These are phyloP conservation scores for Venustoraphidia nigricollis DNA, from an alignment of 2,888 invertebrate species.

Conservation along the genomic window DNA sequence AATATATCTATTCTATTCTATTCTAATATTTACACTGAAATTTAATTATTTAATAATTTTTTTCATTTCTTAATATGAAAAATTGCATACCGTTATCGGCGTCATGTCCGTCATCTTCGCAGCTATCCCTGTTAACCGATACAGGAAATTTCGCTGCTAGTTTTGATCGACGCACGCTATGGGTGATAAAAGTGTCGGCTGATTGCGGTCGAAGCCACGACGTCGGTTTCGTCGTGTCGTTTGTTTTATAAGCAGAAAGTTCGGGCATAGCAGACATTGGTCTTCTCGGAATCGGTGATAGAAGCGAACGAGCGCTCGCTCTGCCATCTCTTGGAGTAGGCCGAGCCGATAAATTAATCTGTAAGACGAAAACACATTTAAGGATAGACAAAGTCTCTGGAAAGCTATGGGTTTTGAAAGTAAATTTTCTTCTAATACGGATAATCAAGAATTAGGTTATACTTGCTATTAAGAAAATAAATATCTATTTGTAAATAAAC, in stretches of 20 bases:
- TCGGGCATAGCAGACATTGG: slow-evolving; percentile 17
- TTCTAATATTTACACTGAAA: no score
- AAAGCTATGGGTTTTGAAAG: no score
- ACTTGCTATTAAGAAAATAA: background rate
- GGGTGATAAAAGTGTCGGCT: slow-evolving; percentile 12
- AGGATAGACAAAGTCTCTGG: no score
- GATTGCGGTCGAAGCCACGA: slow-evolving; percentile 16
- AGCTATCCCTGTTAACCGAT: no score
- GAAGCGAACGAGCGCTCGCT: slow-evolving; percentile 6
- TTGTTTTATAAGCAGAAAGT: slow-evolving; percentile 10
- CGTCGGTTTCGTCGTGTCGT: slow-evolving; percentile 9
- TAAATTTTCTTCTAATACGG: no score
- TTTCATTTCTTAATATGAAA: no score
- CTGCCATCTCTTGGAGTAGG: slow-evolving; percentile 4
- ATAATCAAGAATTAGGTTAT: no score
- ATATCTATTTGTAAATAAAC: background rate
- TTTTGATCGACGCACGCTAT: slow-evolving; percentile 10
- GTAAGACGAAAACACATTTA: background rate
- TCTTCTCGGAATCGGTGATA: slow-evolving; percentile 7
- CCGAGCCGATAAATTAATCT: slow-evolving; percentile 9
- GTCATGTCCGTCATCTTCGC: no score
- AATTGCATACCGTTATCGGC: no score
- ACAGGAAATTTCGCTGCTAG: slow-evolving; percentile 12
- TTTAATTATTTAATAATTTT: no score
- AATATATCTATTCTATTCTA: no score